phyloP scores from a whole-genome alignment of 2,797 vertebrate species.

The Lagorchestes hirsutus region DNA sequence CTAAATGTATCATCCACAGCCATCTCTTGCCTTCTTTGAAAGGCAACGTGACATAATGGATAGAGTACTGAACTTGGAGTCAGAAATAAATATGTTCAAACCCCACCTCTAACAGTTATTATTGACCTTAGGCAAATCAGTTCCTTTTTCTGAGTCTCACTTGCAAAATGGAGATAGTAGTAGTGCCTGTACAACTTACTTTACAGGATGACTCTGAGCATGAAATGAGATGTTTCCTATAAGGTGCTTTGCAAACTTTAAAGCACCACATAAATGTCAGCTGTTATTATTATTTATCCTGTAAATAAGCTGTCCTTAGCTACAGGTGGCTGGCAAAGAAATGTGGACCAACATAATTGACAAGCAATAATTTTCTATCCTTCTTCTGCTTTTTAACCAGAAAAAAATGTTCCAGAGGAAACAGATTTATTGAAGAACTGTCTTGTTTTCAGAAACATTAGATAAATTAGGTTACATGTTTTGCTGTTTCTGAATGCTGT shows the following conservation, averaged over 20 bases:
- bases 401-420: slow-evolving; percentile 40
- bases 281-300: neutral
- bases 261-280: neutral
- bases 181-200: neutral
- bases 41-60: neutral
- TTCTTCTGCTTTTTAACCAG: slow-evolving; percentile 43
- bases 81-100: neutral
- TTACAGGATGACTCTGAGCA: neutral
- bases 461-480: slow-evolving; percentile 67
- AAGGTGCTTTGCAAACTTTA: neutral
- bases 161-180: neutral
- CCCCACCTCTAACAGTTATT: neutral
- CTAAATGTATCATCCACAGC: neutral
- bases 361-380: slow-evolving; percentile 24
- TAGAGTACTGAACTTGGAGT: neutral
- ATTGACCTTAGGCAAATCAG: neutral
- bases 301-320: slow-evolving; percentile 27
- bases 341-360: neutral
- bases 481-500: slow-evolving; percentile 59
- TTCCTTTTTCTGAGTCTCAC: neutral
- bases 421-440: slow-evolving; percentile 53
- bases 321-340: slow-evolving; percentile 17
- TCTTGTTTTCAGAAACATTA: slow-evolving; percentile 72
- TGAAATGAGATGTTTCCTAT: neutral
- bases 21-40: neutral